A percentile compares a stretch with the other conserved stretches of the same genome.
These are phyloP conservation scores for Epinotia demarniana DNA, from an alignment of 2,888 invertebrate species.

Conservation along the genomic window DNA sequence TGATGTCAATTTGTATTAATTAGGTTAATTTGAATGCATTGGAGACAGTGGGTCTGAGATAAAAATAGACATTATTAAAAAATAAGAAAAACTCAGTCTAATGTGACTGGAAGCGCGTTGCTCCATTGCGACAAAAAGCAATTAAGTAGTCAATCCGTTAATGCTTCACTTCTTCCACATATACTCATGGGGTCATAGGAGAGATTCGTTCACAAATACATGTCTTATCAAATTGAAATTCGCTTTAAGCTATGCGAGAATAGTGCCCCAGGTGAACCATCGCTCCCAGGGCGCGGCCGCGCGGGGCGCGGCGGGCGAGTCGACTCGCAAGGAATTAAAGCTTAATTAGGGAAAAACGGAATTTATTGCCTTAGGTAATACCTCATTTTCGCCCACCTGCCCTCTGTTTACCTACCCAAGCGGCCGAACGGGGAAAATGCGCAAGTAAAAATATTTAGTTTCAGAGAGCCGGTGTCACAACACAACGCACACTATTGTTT, in stretches of 20 bases:
- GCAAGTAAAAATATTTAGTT: slow-evolving; percentile 47
- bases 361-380: slow-evolving; percentile 75
- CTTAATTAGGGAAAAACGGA: slow-evolving; percentile 83
- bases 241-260: neutral
- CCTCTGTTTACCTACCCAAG: slow-evolving; percentile 62
- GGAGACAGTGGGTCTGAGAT: slow-evolving; percentile 10
- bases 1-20: slow-evolving; percentile 13
- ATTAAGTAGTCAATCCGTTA: neutral
- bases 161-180: neutral
- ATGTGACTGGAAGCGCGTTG: slow-evolving; percentile 45
- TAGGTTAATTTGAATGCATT: slow-evolving; percentile 13
- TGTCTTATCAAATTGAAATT: neutral
- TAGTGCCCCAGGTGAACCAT: slow-evolving; percentile 56
- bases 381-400: slow-evolving; percentile 66
- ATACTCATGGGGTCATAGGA: neutral
- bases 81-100: slow-evolving; percentile 25
- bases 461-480: slow-evolving; percentile 17
- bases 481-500: slow-evolving; percentile 31
- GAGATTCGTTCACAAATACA: neutral
- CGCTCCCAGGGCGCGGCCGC: slow-evolving; percentile 54
- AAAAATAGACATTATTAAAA: slow-evolving; percentile 10
- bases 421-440: slow-evolving; percentile 47
- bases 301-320: slow-evolving; percentile 26
- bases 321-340: slow-evolving; percentile 65
- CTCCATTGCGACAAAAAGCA: neutral